Evolutionary conservation across 2,888 invertebrate species (phyloP).

Genomic region (Didymodactylos carnosus): DNA sequence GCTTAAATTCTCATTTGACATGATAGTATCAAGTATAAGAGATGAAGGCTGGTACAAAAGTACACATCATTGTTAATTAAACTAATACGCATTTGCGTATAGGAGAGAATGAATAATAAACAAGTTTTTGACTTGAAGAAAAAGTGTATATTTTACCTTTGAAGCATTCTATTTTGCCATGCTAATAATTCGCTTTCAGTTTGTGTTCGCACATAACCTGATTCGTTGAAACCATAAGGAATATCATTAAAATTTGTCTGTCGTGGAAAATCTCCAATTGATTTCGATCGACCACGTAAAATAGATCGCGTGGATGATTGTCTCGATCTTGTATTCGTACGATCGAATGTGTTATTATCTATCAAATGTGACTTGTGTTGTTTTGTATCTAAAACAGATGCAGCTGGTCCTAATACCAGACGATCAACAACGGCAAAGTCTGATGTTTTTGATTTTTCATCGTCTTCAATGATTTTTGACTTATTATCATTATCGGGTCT

Average conservation of each 20-base stretch:
- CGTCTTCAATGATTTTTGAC: too few species aligned
- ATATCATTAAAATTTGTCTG: background rate
- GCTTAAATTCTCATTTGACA: too few species aligned
- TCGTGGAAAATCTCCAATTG: background rate
- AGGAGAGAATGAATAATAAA: too few species aligned
- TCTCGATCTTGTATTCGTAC: background rate
- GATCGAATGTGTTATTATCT: background rate
- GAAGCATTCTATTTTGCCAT: background rate
- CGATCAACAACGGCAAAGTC: background rate
- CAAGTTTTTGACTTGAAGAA: background rate
- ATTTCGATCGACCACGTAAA: background rate
- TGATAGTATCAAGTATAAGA: too few species aligned
- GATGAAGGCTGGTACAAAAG: too few species aligned
- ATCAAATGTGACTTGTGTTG: background rate
- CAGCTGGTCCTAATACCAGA: background rate
- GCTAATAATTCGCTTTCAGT: background rate
- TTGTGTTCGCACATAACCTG: too few species aligned
- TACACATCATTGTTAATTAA: too few species aligned
- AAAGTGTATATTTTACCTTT: background rate
- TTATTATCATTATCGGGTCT: too few species aligned
- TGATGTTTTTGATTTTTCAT: too few species aligned
- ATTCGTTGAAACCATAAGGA: too few species aligned
- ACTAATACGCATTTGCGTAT: too few species aligned
- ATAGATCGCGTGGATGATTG: background rate
- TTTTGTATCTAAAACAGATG: too few species aligned